Conservation (phyloP, 1,140 invertebrate species). For the Pogonus chalceus region DNA sequence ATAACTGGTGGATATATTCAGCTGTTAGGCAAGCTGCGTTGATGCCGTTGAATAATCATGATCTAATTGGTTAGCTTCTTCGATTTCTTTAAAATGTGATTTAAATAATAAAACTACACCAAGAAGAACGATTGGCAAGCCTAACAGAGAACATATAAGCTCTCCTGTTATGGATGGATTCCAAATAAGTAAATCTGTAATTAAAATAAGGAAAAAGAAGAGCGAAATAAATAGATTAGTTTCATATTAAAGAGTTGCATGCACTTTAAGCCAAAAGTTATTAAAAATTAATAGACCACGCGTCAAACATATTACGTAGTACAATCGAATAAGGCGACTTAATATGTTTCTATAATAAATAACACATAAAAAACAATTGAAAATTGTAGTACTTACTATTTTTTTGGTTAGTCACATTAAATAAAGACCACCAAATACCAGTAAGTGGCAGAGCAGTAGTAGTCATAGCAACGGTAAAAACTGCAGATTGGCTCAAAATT, state of each 20-base stretch:
- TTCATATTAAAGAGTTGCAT: too few species aligned
- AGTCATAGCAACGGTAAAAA: constrained; percentile 44
- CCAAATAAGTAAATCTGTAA: constrained; percentile 40
- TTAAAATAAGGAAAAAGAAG: constrained; percentile 11
- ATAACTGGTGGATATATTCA: neutral
- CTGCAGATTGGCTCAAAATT: constrained; percentile 45
- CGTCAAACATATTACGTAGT: too few species aligned
- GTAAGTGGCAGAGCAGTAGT: constrained; percentile 43
- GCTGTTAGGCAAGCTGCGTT: constrained; percentile 4
- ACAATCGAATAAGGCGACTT: too few species aligned
- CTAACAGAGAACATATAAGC: constrained; percentile 46
- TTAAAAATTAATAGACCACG: too few species aligned
- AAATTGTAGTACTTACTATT: constrained; percentile 20
- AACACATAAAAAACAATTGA: neutral
- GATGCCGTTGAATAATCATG: constrained; percentile 9
- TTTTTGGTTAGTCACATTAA: constrained; percentile 33
- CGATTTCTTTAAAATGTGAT: constrained; percentile 39
- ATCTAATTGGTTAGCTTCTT: neutral
- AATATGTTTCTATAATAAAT: too few species aligned
- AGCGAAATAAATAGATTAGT: too few species aligned
- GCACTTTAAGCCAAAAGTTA: too few species aligned
- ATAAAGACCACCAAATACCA: constrained; percentile 51
- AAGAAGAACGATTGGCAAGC: constrained; percentile 44
- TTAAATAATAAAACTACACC: constrained; percentile 43
- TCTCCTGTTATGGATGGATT: constrained; percentile 46